phyloP scores from a whole-genome alignment of 2,888 invertebrate genomes.

The Mythimna ferrago region DNA sequence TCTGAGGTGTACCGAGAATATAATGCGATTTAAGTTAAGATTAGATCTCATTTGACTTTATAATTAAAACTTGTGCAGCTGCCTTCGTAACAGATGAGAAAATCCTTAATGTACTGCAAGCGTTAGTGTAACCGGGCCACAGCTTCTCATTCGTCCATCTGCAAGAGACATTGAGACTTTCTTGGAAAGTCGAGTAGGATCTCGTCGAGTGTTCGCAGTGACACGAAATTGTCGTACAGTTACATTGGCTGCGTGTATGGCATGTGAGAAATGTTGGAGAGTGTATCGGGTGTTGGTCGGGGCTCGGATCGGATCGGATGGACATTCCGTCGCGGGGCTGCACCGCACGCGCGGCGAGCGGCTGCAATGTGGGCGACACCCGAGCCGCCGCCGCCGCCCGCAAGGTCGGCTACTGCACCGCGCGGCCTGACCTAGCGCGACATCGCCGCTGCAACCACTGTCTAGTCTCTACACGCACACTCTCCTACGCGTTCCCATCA shows the following conservation, averaged over 20 bases:
- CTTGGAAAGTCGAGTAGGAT: constrained; percentile 61
- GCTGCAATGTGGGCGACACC: constrained; percentile 86
- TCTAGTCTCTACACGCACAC: not conserved
- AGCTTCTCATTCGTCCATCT: constrained; percentile 29
- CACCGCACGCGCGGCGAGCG: constrained; percentile 86
- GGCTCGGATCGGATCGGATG: constrained; percentile 78
- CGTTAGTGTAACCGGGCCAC: constrained; percentile 22
- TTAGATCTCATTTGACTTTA: constrained; percentile 27
- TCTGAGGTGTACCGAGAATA: constrained; percentile 22
- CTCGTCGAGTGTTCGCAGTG: constrained; percentile 55
- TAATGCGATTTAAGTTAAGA: constrained; percentile 34
- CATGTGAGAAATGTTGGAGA: constrained; percentile 82
- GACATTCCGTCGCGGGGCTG: constrained; percentile 86
- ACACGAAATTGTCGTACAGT: constrained; percentile 73
- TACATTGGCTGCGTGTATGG: constrained; percentile 79
- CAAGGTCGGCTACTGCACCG: constrained; percentile 90
- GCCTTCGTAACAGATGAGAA: constrained; percentile 17
- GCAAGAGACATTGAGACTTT: constrained; percentile 50
- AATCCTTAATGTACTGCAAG: constrained; percentile 16
- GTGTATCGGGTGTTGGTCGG: constrained; percentile 84
- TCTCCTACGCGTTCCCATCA: not conserved
- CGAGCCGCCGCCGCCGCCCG: constrained; percentile 77
- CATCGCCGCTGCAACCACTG: constrained; percentile 6
- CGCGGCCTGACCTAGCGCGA: constrained; percentile 79
- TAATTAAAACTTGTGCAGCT: constrained; percentile 10